Conservation (phyloP, 2,888 invertebrate genomes). For the Euphydryas editha region DNA sequence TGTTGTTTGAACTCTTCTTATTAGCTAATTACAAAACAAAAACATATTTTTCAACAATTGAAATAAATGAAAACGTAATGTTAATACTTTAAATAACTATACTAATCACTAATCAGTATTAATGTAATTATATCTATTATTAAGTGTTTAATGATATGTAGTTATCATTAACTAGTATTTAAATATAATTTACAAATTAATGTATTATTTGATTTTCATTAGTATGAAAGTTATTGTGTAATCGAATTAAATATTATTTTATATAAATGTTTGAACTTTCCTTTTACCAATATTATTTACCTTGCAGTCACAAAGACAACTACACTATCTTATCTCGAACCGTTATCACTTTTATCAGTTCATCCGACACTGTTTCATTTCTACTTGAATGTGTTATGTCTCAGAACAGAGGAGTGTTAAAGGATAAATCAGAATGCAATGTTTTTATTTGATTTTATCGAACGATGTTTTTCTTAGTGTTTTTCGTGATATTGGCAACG, state of each 20-base stretch:
- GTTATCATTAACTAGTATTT: neutral
- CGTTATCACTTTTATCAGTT: conserved; percentile 61
- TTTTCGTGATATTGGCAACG: conserved; percentile 21
- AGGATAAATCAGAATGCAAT: conserved; percentile 34
- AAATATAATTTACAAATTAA: neutral
- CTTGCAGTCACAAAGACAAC: conserved; percentile 34
- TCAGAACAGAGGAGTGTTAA: conserved; percentile 16
- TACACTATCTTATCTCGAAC: conserved; percentile 56
- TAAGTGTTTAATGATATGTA: neutral
- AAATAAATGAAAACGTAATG: too few species aligned
- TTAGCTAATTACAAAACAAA: too few species aligned
- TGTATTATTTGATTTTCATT: neutral
- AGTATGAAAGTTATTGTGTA: neutral
- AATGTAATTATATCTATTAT: too few species aligned
- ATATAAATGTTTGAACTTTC: conserved; percentile 3
- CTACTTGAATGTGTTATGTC: conserved; percentile 31
- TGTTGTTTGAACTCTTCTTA: too few species aligned
- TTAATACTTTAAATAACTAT: neutral
- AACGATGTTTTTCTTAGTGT: conserved; percentile 52
- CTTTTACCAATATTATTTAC: conserved; percentile 17
- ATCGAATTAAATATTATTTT: neutral
- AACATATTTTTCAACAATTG: neutral
- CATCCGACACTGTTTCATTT: conserved; percentile 61
- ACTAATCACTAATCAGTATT: too few species aligned
- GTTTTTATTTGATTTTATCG: conserved; percentile 58